A percentile compares a stretch with the other conserved stretches of the same genome.
These are phyloP conservation scores for Peromyscus leucopus DNA, from an alignment of 2,113 vertebrate species.

Conservation along the genomic window DNA sequence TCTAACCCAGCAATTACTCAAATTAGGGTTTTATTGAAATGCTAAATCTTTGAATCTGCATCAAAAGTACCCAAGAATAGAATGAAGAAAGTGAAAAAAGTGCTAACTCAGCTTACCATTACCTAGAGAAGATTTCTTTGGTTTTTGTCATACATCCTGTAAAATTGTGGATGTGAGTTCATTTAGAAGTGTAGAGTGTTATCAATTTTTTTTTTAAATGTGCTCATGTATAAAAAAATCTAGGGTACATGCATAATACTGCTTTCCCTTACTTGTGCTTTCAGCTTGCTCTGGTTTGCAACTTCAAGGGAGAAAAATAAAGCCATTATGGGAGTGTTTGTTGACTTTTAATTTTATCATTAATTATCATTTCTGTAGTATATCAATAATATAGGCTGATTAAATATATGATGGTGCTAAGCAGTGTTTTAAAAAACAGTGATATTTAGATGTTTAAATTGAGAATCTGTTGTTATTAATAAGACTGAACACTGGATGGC, in stretches of 20 bases:
- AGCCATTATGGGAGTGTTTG: not conserved
- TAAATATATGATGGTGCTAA: not conserved
- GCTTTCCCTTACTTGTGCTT: not conserved
- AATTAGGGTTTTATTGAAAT: constrained; percentile 18
- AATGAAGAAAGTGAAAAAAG: constrained; percentile 38
- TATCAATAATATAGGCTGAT: not conserved
- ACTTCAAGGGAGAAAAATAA: not conserved
- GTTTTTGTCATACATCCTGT: not conserved
- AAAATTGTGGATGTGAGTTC: not conserved
- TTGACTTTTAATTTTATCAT: not conserved
- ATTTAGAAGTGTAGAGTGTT: not conserved
- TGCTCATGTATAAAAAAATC: not conserved
- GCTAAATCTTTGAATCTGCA: constrained; percentile 1
- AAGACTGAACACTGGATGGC: constrained; percentile 83
- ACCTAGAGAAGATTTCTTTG: not conserved
- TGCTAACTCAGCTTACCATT: not conserved
- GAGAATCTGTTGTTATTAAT: constrained; percentile 37
- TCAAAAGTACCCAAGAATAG: constrained; percentile 6
- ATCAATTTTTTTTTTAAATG: not conserved
- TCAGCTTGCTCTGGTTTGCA: not conserved
- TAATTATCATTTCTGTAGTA: not conserved
- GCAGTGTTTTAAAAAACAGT: not conserved
- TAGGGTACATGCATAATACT: not conserved
- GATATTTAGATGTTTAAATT: not conserved
- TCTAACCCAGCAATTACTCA: constrained; percentile 26